These are phyloP conservation scores for Erithacus rubecula DNA, from an alignment of 2,797 vertebrate genomes.

Conservation along the genomic window DNA sequence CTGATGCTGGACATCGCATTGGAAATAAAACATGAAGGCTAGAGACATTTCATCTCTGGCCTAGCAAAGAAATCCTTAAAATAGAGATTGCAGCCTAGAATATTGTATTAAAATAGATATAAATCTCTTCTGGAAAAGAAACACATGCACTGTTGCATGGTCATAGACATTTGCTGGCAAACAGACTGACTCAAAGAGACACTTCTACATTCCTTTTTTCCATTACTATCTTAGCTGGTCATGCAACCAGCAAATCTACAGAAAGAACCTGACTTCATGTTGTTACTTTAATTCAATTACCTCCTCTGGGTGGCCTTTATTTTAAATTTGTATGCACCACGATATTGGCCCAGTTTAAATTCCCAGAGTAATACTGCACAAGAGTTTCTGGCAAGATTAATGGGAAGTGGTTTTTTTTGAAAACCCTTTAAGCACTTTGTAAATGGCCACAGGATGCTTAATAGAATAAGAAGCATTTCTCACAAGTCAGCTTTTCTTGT, in stretches of 20 bases:
- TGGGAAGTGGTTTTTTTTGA: slow-evolving; percentile 53
- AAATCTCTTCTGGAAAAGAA: neutral
- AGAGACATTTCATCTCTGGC: neutral
- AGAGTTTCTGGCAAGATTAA: slow-evolving; percentile 25
- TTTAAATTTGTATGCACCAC: neutral
- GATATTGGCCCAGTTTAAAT: neutral
- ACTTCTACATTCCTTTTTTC: neutral
- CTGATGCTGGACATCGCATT: neutral
- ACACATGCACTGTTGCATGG: neutral
- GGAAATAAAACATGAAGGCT: neutral
- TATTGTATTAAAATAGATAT: neutral
- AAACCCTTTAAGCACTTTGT: slow-evolving; percentile 37
- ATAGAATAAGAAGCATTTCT: slow-evolving; percentile 6
- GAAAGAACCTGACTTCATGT: neutral
- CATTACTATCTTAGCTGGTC: neutral
- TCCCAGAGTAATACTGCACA: neutral
- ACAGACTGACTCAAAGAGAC: neutral
- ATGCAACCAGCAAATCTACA: neutral
- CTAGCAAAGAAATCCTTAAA: neutral
- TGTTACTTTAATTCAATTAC: neutral
- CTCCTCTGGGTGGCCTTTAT: neutral
- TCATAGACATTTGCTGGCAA: neutral
- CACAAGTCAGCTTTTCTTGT: slow-evolving; percentile 4
- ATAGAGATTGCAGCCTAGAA: neutral
- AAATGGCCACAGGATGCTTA: slow-evolving; percentile 3